Evolutionary conservation across 1,140 invertebrate species (phyloP), one percentile per base, ranked within the genome.

Genomic region (Pygmarrhopalites habei): DNA sequence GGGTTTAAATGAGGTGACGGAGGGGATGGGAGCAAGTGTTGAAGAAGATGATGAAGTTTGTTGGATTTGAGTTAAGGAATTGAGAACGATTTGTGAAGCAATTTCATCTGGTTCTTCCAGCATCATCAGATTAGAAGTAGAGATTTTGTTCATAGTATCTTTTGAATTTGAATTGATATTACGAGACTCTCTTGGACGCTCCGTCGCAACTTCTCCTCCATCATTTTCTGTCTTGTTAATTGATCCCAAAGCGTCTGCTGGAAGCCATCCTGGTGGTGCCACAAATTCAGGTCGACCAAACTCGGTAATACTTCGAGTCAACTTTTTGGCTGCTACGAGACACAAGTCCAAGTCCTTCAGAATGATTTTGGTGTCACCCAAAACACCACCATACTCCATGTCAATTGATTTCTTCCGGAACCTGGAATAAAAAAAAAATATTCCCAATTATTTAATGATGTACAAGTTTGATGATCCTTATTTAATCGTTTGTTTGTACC

Each of bases 321-420:
- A 12, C 15, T 52, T 32, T 29, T 29, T 17, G 41, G 49, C 28
- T 14, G 59, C 59, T n/a, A 26, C 30, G 17, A 28, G 19, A 17
- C 59, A 61, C 19, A 52, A 30, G 15, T 61, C 59, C 12, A 61
- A 32, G 17, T 52, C 35, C 10, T 43, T 28, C 4, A 61, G 14
- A 26, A 53, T 61, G 5, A 25, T 10, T 25, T 21, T 23, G 14
- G 46, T 39, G 15, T 23, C 19, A n/a, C 59, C 59, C 1, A 61
- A 19, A 25, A 53, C 47, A 14, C 59, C 59, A 10, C 30, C 59
- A n/a, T 61, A 61, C 23, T 60, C 58, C 30, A 41, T 15, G 0
- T 1, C 29, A 14, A 19, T 19, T 7, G 10, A 29, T 51, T 60
- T 49, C 0, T 60, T 32, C 1, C 58, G 28, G 49, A 41, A 30